Percentiles rank a stretch among this genome's conserved stretches.
Conservation (phyloP, 2,797 vertebrate genomes). For the Arremon brunneinucha region DNA sequence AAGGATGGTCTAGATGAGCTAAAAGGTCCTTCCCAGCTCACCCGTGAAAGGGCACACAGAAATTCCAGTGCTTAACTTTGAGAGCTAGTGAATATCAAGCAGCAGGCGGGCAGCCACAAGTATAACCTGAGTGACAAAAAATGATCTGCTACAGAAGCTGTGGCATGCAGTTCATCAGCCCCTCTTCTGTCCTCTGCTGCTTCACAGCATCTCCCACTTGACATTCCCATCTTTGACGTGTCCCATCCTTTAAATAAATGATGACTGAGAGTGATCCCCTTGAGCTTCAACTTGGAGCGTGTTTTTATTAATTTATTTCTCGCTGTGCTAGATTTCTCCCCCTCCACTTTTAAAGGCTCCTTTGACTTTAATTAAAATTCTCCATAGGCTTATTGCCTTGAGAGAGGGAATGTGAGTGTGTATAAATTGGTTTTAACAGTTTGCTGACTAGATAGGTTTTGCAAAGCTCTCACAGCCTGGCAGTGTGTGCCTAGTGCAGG, state of each 20-base stretch:
- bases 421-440: conserved; percentile 63
- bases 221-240: conserved; percentile 55
- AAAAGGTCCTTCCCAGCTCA: background rate
- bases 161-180: conserved; percentile 8
- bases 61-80: background rate
- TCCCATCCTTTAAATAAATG: conserved; percentile 68
- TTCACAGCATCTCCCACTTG: conserved; percentile 59
- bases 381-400: conserved; percentile 53
- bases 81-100: conserved; percentile 18
- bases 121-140: conserved; percentile 33
- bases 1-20: background rate
- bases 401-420: background rate
- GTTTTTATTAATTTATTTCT: conserved; percentile 73
- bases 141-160: conserved; percentile 4
- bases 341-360: conserved; percentile 61
- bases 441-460: conserved; percentile 31
- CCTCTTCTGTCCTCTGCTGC: conserved; percentile 40
- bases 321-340: conserved; percentile 47
- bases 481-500: background rate
- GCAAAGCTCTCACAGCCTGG: background rate
- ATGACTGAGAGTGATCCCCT: conserved; percentile 60
- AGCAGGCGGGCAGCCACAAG: conserved; percentile 32
- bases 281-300: conserved; percentile 56
- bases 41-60: background rate
- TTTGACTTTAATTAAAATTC: conserved; percentile 73